Conservation (phyloP, 2,797 vertebrate genomes). For the Serranus cabrilla region DNA sequence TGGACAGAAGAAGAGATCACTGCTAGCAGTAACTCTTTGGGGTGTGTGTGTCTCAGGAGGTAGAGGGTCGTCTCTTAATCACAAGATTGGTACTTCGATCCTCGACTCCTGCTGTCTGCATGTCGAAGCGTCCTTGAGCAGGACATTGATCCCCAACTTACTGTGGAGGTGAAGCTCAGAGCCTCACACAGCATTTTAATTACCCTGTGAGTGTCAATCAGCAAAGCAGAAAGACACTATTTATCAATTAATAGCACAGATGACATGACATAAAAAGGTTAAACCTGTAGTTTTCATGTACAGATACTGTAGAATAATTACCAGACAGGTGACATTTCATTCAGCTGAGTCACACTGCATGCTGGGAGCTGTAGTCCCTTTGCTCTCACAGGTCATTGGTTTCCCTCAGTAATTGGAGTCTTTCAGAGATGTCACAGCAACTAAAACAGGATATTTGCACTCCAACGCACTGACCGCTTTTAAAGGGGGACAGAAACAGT, state of each 20-base stretch:
- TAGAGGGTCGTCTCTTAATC: too few relatives aligned
- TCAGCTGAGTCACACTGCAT: neutral
- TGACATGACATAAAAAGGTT: too few relatives aligned
- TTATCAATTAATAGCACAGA: too few relatives aligned
- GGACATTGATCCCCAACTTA: too few relatives aligned
- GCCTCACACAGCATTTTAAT: too few relatives aligned
- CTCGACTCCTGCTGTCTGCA: too few relatives aligned
- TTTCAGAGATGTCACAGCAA: constrained; percentile 8
- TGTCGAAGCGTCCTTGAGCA: too few relatives aligned
- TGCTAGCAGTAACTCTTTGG: neutral
- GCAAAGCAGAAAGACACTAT: too few relatives aligned
- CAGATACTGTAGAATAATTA: neutral
- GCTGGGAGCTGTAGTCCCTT: constrained; percentile 10
- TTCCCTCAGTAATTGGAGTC: constrained; percentile 15
- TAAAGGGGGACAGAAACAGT: neutral
- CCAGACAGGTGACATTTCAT: neutral
- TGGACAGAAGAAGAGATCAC: neutral
- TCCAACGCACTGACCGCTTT: neutral
- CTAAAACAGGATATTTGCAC: constrained; percentile 9
- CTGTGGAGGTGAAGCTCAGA: too few relatives aligned
- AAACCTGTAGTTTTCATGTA: neutral
- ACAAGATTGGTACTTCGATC: too few relatives aligned
- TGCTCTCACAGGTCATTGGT: constrained; percentile 16
- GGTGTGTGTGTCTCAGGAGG: too few relatives aligned
- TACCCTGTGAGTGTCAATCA: too few relatives aligned